These are phyloP conservation scores for Chaetops frenatus DNA, from an alignment of 2,113 vertebrate species.

Conservation along the genomic window DNA sequence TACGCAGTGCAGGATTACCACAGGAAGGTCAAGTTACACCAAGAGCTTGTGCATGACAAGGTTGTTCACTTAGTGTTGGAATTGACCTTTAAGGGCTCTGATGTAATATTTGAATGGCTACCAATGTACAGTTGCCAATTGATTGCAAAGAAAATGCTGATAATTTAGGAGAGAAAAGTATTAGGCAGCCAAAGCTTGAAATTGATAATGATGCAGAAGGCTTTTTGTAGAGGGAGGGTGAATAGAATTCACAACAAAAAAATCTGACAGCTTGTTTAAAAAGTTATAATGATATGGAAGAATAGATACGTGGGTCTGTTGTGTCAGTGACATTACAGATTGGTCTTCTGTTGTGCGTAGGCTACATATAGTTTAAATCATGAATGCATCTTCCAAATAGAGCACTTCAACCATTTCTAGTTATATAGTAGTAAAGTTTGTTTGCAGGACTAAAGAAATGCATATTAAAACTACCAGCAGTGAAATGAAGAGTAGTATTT, in stretches of 20 bases:
- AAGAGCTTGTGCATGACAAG: background rate
- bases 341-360: constrained; percentile 6
- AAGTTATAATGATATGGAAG: constrained; percentile 3
- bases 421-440: background rate
- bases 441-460: constrained; percentile 47
- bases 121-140: background rate
- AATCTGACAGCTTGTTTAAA: background rate
- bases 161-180: constrained; percentile 6
- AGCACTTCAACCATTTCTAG: constrained; percentile 41
- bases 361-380: constrained; percentile 13
- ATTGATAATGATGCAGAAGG: background rate
- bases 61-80: background rate
- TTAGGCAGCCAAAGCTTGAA: constrained; percentile 19
- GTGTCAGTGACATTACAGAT: background rate
- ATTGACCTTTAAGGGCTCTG: background rate
- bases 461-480: background rate
- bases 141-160: background rate
- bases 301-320: background rate
- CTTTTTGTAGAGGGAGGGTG: background rate
- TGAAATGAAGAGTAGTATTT: background rate
- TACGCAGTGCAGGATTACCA: background rate
- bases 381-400: constrained; percentile 30
- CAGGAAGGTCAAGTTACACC: background rate
- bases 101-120: constrained; percentile 7
- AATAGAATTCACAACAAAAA: constrained; percentile 20